Percentiles rank a stretch among this genome's conserved stretches.
Conservation (phyloP, 2,888 invertebrate species). For the Plagodis pulveraria region DNA sequence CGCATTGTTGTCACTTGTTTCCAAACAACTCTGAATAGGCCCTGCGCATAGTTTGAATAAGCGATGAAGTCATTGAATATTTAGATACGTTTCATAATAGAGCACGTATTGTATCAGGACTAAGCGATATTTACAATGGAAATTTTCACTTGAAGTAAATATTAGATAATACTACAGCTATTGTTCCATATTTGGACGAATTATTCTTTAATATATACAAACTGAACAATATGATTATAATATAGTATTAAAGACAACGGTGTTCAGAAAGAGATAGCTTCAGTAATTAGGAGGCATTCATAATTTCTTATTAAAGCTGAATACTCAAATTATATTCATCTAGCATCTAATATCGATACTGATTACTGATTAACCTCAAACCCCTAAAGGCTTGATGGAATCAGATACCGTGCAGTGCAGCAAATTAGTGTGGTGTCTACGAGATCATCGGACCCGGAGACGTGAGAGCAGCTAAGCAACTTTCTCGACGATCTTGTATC, state of each 20-base stretch:
- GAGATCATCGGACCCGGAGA: conserved; percentile 49
- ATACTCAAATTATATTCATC: too few species aligned
- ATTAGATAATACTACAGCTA: too few species aligned
- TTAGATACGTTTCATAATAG: background rate
- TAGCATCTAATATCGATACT: too few species aligned
- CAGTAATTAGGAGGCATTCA: too few species aligned
- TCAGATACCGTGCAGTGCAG: background rate
- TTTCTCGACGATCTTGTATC: conserved; percentile 74
- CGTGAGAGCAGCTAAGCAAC: conserved; percentile 75
- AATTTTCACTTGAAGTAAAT: background rate
- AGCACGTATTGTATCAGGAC: background rate
- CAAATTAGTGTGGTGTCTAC: conserved; percentile 20
- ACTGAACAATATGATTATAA: too few species aligned
- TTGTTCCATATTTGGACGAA: too few species aligned
- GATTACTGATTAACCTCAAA: background rate
- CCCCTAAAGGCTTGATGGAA: background rate
- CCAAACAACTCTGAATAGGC: background rate
- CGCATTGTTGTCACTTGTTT: conserved; percentile 3
- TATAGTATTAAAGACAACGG: too few species aligned
- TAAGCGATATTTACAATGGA: background rate
- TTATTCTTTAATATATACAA: too few species aligned
- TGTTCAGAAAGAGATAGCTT: too few species aligned
- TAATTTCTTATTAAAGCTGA: too few species aligned
- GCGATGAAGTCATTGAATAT: background rate
- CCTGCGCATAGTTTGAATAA: background rate